phyloP scores from a whole-genome alignment of 2,797 vertebrate species.

The Micromesistius poutassou region DNA sequence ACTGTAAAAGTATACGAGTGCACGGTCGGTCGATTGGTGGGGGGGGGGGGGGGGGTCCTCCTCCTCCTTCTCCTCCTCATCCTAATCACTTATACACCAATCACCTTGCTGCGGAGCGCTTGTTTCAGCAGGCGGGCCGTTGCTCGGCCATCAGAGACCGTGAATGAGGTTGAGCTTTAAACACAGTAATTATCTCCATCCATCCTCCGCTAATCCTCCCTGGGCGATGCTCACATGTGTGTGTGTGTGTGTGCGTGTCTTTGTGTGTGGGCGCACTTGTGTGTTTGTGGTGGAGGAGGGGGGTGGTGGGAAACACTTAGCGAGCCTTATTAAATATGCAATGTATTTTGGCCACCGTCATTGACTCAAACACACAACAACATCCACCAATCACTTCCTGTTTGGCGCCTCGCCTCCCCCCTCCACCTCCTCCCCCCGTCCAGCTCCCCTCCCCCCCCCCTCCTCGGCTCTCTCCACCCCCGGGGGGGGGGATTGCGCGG shows the following conservation, averaged over 20 bases:
- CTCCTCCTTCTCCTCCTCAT: neutral
- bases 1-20: too few species aligned
- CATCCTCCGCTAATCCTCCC: constrained; percentile 55
- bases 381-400: constrained; percentile 46
- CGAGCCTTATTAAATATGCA: constrained; percentile 69
- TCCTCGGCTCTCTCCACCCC: neutral
- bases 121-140: constrained; percentile 18
- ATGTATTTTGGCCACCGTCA: constrained; percentile 61
- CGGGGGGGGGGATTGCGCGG: neutral
- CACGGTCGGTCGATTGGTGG: neutral
- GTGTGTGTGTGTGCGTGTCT: neutral
- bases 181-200: constrained; percentile 64
- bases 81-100: constrained; percentile 11
- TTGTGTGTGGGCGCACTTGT: neutral
- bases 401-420: neutral
- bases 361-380: constrained; percentile 57
- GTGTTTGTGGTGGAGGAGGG: constrained; percentile 11
- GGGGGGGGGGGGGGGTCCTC: too few species aligned
- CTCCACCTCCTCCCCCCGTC: too few species aligned
- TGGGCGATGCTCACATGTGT: constrained; percentile 16
- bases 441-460: neutral
- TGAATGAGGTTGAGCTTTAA: constrained; percentile 56
- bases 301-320: constrained; percentile 51
- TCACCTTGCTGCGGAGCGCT: constrained; percentile 23
- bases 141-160: constrained; percentile 42